A percentile compares a stretch with the other conserved stretches of the same genome.
Conservation (phyloP, 2,888 invertebrate genomes). For the Amiota communis region DNA sequence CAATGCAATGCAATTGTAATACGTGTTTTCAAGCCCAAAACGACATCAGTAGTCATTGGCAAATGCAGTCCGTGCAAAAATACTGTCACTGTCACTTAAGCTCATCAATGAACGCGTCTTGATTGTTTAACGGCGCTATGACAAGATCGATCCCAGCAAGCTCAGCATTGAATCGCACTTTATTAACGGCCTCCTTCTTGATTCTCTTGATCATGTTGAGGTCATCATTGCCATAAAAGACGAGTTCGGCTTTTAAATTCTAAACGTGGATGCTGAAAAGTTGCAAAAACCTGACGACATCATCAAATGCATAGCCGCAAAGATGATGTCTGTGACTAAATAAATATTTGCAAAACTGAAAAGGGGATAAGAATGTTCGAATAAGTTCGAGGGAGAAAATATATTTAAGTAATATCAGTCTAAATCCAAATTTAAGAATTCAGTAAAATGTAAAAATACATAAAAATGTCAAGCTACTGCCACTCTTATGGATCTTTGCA, state of each 20-base stretch:
- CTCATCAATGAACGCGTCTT: too few relatives aligned
- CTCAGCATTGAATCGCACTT: slow-evolving; percentile 95
- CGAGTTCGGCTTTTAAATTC: slow-evolving; percentile 99
- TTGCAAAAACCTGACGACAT: slow-evolving; percentile 93
- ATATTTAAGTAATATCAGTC: slow-evolving; percentile 56
- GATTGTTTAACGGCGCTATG: slow-evolving; percentile 96
- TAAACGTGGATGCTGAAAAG: slow-evolving; percentile 95
- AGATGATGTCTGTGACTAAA: slow-evolving; percentile 90
- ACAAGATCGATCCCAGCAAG: slow-evolving; percentile 96
- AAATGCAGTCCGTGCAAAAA: too few relatives aligned
- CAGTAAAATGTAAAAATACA: too few relatives aligned
- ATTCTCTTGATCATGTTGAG: slow-evolving; percentile 99
- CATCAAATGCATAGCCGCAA: slow-evolving; percentile 94
- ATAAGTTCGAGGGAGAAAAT: too few relatives aligned
- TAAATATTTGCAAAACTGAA: slow-evolving; percentile 40
- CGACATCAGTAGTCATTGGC: slow-evolving; percentile 73
- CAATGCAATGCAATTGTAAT: too few relatives aligned
- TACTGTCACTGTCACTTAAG: too few relatives aligned
- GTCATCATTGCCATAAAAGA: slow-evolving; percentile 99
- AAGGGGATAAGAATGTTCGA: slow-evolving; percentile 27
- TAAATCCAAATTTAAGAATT: too few relatives aligned
- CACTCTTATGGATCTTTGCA: too few relatives aligned
- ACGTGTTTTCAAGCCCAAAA: too few relatives aligned
- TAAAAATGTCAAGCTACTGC: too few relatives aligned
- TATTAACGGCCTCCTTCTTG: slow-evolving; percentile 96